These are phyloP conservation scores for Cephalopterus ornatus DNA, from an alignment of 2,113 vertebrate species.

Conservation along the genomic window DNA sequence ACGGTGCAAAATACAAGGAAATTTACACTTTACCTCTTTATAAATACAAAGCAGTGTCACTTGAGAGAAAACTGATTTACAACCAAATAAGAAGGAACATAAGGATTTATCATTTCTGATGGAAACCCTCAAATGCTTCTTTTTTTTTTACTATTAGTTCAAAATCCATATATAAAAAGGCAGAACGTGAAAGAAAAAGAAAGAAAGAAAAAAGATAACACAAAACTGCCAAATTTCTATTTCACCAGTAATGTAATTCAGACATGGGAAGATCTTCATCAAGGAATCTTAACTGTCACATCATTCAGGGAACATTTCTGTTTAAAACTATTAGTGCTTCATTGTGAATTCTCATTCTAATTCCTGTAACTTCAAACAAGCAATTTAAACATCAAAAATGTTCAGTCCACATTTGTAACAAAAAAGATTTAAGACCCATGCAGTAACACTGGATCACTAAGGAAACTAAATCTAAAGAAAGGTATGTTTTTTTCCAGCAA, in stretches of 20 bases:
- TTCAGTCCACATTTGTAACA: not conserved
- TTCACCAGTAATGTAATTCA: not conserved
- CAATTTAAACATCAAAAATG: not conserved
- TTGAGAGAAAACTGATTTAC: conserved; percentile 38
- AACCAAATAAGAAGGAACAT: conserved; percentile 69
- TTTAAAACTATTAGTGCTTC: not conserved
- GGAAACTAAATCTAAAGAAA: not conserved
- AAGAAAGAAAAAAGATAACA: not conserved
- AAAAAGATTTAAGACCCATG: not conserved
- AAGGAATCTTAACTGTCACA: not conserved
- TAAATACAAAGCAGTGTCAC: conserved; percentile 64
- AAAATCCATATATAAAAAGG: not conserved
- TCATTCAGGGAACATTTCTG: not conserved
- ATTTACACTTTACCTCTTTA: conserved; percentile 34
- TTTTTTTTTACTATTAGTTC: not conserved
- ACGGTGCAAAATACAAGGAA: not conserved
- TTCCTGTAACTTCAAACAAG: not conserved
- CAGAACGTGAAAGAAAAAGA: not conserved
- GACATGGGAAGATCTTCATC: not conserved
- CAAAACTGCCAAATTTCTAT: not conserved
- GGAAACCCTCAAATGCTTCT: conserved; percentile 24
- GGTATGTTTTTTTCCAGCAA: not conserved
- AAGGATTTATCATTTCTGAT: conserved; percentile 49
- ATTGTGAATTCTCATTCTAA: not conserved
- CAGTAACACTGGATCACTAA: not conserved